These are phyloP conservation scores for Pachydiplax longipennis DNA, from an alignment of 2,888 invertebrate species.

Conservation along the genomic window DNA sequence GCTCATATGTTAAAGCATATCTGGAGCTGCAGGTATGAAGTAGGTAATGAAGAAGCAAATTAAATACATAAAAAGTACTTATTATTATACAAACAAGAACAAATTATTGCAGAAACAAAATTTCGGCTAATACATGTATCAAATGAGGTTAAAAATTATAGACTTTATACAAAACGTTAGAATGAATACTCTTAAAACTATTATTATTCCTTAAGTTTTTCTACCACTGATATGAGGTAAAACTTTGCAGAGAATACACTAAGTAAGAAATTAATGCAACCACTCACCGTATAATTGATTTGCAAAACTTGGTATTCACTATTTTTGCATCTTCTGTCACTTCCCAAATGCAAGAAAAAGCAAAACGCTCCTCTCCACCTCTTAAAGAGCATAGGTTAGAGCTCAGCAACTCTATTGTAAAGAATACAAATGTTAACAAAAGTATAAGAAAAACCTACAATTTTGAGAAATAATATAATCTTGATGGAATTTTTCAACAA, in stretches of 20 bases:
- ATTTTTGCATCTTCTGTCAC: conserved; percentile 85
- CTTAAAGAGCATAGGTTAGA: conserved; percentile 95
- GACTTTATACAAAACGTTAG: no score
- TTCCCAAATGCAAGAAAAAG: conserved; percentile 97
- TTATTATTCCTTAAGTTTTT: neutral
- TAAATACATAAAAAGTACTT: neutral
- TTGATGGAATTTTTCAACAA: no score
- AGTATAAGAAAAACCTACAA: no score
- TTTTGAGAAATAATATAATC: no score
- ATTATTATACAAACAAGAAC: no score
- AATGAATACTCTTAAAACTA: neutral
- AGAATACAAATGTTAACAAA: neutral
- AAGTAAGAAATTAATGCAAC: neutral
- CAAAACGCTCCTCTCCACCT: conserved; percentile 88
- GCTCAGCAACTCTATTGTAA: conserved; percentile 79
- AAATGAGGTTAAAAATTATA: no score
- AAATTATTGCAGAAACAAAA: neutral
- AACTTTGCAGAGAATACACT: neutral
- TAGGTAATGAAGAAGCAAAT: conserved; percentile 50
- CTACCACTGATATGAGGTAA: neutral
- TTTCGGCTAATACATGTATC: no score
- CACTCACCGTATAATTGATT: conserved; percentile 81
- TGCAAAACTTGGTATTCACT: conserved; percentile 81
- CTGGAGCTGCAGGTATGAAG: conserved; percentile 63
- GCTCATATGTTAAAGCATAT: conserved; percentile 95